These are phyloP conservation scores for Okapia johnstoni DNA, from an alignment of 2,113 vertebrate species.

Conservation along the genomic window DNA sequence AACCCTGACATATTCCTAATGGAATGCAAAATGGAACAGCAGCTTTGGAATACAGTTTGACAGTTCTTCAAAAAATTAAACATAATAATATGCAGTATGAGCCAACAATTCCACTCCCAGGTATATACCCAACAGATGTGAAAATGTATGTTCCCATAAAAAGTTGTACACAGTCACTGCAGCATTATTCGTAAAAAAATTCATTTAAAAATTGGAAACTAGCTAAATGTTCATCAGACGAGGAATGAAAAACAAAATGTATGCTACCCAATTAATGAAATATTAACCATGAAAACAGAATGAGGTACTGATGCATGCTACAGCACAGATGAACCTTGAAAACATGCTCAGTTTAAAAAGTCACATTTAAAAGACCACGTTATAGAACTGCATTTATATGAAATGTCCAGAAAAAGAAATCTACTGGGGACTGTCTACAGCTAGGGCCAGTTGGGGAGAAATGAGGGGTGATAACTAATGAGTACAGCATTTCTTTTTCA, in stretches of 20 bases:
- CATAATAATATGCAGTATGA: neutral
- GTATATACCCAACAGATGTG: neutral
- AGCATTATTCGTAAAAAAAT: neutral
- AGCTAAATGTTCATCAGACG: neutral
- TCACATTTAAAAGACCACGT: neutral
- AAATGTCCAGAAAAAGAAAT: neutral
- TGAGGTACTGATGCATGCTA: neutral
- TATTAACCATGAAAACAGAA: neutral
- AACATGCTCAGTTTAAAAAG: neutral
- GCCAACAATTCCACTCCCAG: neutral
- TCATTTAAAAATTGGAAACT: neutral
- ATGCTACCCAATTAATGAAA: neutral
- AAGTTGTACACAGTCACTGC: neutral
- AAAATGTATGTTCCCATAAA: neutral
- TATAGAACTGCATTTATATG: neutral
- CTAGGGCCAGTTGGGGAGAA: neutral
- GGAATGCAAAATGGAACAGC: neutral
- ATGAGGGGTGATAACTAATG: neutral
- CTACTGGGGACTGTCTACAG: neutral
- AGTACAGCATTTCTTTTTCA: neutral
- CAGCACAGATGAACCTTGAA: neutral
- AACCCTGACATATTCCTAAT: neutral
- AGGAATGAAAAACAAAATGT: neutral
- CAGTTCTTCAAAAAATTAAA: neutral
- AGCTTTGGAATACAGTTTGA: neutral